Evolutionary conservation across 2,888 invertebrate genomes (phyloP), one percentile per base, ranked within the genome.

Genomic region (Papilio protenor): DNA sequence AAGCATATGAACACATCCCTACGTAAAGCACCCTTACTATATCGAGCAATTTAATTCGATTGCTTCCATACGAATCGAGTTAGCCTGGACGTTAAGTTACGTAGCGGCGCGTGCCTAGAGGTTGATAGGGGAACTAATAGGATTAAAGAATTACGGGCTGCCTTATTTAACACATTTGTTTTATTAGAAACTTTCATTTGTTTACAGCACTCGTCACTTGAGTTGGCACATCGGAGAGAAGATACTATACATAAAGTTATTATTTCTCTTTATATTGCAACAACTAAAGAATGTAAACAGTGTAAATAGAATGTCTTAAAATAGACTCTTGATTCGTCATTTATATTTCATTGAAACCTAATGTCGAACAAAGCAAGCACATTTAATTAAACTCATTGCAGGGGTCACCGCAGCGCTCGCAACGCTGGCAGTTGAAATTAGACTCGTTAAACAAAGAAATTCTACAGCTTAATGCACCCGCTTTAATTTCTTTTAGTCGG

Each of bases 101-200:
- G 79, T 78, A 69, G 59, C 57, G 80, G 80, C 84, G 82, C 82
- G 83, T 85, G 84, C 81, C 83, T 79, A 78, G 66, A 79, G 76
- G 79, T 78, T 76, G 77, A 81, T 75, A 79, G 79, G 79, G 79
- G 79, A 79, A 79, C 76, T 80, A 78, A 79, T 75, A 70, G 74
- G 69, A 69, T 81, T 78, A 82, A 80, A 78, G 81, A 81, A 82
- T 82, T 81, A 82, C 79, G 16, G 23, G 73, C 23, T 45, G 55
- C 64, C 27, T 49, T 59, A 66, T 78, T 76, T 59, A 66, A 55
- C 21, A 55, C 16, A 69, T 69, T 75, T 59, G 57, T 33, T 66
- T 59, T 47, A 70, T 70, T 14, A 57, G 14, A 27, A 64, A 45
- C 12, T 18, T 23, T 40, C 18, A 55, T 23, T 69, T n/a, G n/a